Evolutionary conservation across 2,113 vertebrate species (phyloP).

Genomic region (Oreotrochilus melanogaster): DNA sequence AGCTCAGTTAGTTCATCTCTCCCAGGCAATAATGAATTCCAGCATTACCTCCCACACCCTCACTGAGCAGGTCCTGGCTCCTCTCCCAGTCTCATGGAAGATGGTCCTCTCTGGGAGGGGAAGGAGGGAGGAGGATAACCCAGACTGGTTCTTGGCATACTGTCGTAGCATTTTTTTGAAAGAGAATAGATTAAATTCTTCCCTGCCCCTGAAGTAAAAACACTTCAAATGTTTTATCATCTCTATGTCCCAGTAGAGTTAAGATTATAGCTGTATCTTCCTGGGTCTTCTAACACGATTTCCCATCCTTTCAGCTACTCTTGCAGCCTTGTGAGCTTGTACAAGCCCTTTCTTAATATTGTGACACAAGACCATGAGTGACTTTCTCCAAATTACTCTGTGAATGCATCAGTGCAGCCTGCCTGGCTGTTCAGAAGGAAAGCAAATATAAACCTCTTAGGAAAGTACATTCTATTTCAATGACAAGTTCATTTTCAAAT

Average conservation of each 20-base stretch:
- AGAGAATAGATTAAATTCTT: not conserved
- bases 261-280: not conserved
- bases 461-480: not conserved
- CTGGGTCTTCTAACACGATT: not conserved
- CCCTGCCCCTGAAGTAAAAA: not conserved
- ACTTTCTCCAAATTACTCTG: not conserved
- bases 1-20: not conserved
- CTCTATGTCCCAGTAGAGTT: not conserved
- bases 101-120: not conserved
- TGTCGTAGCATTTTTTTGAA: not conserved
- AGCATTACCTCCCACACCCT: accelerated
- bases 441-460: not conserved
- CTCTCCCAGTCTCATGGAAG: not conserved
- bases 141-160: not conserved
- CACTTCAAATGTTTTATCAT: not conserved
- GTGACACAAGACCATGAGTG: not conserved
- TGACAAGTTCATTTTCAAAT: too few relatives aligned
- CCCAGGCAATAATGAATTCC: not conserved
- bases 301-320: not conserved
- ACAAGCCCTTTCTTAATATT: not conserved
- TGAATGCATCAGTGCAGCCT: accelerated
- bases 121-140: not conserved
- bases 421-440: not conserved
- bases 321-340: not conserved
- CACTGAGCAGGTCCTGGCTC: not conserved